Conservation (phyloP, 2,113 vertebrate species). For the Synchiropus splendidus region DNA sequence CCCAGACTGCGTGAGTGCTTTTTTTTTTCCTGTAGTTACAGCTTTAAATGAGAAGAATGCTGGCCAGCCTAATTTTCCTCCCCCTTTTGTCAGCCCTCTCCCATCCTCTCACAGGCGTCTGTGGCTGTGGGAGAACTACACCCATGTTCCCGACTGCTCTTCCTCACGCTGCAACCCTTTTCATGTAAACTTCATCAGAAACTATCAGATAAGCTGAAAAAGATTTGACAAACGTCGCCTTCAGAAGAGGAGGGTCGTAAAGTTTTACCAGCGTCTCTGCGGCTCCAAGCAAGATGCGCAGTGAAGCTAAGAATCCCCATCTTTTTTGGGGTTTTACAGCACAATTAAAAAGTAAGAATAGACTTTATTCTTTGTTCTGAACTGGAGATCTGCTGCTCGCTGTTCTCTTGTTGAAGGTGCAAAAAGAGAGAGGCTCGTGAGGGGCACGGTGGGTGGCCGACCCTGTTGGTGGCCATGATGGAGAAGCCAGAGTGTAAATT, state of each 20-base stretch:
- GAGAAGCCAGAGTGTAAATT: conserved; percentile 26
- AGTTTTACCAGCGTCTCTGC: conserved; percentile 54
- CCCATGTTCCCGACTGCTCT: conserved; percentile 52
- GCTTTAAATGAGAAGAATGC: conserved; percentile 73
- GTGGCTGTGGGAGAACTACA: conserved; percentile 55
- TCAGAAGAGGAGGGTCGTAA: conserved; percentile 43
- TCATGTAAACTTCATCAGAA: too few species aligned
- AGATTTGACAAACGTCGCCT: too few species aligned
- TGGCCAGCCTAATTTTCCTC: conserved; percentile 70
- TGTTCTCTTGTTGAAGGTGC: too few species aligned
- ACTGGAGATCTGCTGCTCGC: background rate
- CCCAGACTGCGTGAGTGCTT: conserved; percentile 57
- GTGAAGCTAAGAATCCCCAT: conserved; percentile 17
- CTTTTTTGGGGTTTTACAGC: conserved; percentile 26
- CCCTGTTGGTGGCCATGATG: conserved; percentile 19
- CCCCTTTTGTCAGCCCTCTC: conserved; percentile 69
- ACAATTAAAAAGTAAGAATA: conserved; percentile 48
- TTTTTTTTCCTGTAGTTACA: conserved; percentile 63
- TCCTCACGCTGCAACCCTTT: too few species aligned
- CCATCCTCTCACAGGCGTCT: conserved; percentile 60
- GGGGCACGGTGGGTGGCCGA: conserved; percentile 31
- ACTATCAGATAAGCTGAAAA: too few species aligned
- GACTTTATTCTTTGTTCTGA: conserved; percentile 28
- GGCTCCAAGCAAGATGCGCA: too few species aligned
- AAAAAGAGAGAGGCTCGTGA: background rate